Evolutionary conservation across 2,888 invertebrate species (phyloP).

Genomic region (Drosophila histrio): DNA sequence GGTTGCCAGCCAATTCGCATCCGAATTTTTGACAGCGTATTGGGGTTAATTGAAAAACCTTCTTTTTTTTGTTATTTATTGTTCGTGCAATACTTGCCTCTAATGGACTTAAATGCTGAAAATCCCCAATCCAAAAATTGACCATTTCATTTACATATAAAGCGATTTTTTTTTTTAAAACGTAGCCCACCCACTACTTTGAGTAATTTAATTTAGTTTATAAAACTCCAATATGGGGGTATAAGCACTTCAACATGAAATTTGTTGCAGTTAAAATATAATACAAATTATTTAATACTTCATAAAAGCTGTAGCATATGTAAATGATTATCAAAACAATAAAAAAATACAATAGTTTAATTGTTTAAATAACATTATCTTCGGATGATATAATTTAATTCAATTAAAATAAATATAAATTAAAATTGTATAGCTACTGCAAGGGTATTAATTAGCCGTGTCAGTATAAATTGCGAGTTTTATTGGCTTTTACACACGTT

Average conservation of each 20-base stretch:
- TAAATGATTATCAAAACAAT: not conserved
- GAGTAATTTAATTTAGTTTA: conserved; percentile 37
- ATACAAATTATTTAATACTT: not conserved
- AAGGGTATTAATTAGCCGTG: conserved; percentile 18
- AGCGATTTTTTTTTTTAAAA: conserved; percentile 45
- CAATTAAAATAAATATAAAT: not conserved
- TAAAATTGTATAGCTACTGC: no score
- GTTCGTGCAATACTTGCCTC: conserved; percentile 62
- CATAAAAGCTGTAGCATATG: no score
- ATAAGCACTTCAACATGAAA: not conserved
- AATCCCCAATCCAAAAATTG: conserved; percentile 27
- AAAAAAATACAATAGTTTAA: not conserved
- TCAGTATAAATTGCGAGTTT: not conserved
- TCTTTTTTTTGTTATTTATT: conserved; percentile 20
- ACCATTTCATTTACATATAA: conserved; percentile 61
- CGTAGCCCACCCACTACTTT: conserved; percentile 57
- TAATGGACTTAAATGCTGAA: conserved; percentile 27
- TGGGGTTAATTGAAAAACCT: conserved; percentile 71
- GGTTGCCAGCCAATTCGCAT: not conserved
- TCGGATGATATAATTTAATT: not conserved
- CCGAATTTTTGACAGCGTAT: conserved; percentile 31
- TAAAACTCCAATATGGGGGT: not conserved
- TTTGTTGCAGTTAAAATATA: not conserved
- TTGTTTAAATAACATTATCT: not conserved
- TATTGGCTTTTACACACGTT: conserved; percentile 32